phyloP scores from a whole-genome alignment of 2,888 invertebrate species.

The Caenorhabditis sp. region DNA sequence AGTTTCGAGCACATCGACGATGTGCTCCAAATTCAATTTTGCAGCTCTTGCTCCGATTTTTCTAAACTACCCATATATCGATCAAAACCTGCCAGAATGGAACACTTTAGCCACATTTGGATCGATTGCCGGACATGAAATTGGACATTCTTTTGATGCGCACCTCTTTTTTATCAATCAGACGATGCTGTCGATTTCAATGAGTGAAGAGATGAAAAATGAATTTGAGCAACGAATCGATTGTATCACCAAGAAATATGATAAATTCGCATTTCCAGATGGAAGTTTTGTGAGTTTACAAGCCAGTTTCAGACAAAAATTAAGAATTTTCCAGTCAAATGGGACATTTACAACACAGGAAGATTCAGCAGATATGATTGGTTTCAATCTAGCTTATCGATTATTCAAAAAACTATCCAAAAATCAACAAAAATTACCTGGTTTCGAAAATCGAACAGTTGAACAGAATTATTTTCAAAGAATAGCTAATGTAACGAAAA shows the following conservation, averaged over 20 bases:
- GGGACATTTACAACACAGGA: conserved; percentile 7
- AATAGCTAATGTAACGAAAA: conserved; percentile 9
- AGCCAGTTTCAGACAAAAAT: not conserved
- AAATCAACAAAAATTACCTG: conserved; percentile 3
- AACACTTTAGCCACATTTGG: conserved; percentile 9
- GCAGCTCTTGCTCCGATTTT: not conserved
- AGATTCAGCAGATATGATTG: conserved; percentile 10
- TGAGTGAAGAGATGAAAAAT: not conserved
- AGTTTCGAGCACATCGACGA: not conserved
- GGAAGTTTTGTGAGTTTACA: not conserved
- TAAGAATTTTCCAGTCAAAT: conserved; percentile 17
- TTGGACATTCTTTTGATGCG: conserved; percentile 24
- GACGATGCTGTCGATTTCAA: not conserved
- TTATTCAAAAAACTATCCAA: conserved; percentile 5
- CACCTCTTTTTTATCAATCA: not conserved
- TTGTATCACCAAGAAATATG: not conserved
- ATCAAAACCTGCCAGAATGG: conserved; percentile 4
- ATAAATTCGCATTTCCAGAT: not conserved
- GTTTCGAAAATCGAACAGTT: not conserved
- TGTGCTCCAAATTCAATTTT: not conserved
- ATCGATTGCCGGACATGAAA: conserved; percentile 12
- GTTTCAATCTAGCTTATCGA: conserved; percentile 2
- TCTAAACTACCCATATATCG: conserved; percentile 6
- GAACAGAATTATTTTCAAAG: conserved; percentile 23
- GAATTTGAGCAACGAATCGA: not conserved